Evolutionary conservation across 2,113 vertebrate species (phyloP).

Genomic region (Corythornis cristatus): DNA sequence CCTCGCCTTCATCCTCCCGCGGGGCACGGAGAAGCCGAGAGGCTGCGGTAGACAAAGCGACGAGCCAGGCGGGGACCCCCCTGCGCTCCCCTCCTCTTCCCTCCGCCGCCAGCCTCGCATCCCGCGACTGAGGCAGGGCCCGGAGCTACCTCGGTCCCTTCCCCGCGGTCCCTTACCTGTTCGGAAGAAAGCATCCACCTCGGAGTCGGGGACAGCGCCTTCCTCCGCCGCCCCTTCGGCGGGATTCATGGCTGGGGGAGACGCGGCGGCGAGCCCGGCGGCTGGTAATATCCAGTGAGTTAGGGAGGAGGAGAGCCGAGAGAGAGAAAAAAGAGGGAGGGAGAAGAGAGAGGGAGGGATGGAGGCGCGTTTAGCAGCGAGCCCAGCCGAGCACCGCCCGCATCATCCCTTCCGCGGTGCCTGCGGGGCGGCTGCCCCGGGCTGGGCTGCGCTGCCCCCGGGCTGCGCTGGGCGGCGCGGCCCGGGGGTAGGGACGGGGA

Average conservation of each 20-base stretch:
- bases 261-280: constrained; percentile 53
- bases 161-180: constrained; percentile 77
- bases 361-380: constrained; percentile 50
- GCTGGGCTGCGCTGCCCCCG: constrained; percentile 6
- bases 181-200: constrained; percentile 89
- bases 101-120: constrained; percentile 5
- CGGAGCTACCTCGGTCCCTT: not conserved
- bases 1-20: not conserved
- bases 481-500: not conserved
- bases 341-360: constrained; percentile 39
- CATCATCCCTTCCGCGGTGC: constrained; percentile 36
- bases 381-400: constrained; percentile 14
- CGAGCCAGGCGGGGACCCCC: not conserved
- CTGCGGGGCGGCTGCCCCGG: constrained; percentile 39
- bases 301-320: constrained; percentile 44
- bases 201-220: constrained; percentile 83
- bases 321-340: constrained; percentile 34
- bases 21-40: not conserved
- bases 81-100: not conserved
- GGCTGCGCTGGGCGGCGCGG: constrained; percentile 15
- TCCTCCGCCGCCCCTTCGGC: constrained; percentile 84
- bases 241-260: constrained; percentile 81
- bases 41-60: constrained; percentile 29
- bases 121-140: constrained; percentile 22
- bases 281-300: constrained; percentile 67